Evolutionary conservation across 2,797 vertebrate genomes (phyloP).

Genomic region (Aldrovandia affinis): DNA sequence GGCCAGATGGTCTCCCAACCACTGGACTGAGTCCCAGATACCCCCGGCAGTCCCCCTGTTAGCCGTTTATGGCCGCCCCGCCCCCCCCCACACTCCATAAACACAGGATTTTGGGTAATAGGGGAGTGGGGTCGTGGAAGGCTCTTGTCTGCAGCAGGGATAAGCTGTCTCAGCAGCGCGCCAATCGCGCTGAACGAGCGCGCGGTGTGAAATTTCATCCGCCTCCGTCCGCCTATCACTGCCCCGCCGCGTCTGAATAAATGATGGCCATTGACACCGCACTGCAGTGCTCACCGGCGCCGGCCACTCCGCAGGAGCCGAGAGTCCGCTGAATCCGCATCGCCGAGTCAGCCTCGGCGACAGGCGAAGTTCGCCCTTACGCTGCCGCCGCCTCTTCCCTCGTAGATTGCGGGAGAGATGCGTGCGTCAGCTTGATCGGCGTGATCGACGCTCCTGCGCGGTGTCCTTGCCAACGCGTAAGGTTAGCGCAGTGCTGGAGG

Average conservation of each 20-base stretch:
- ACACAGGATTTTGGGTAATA: background rate
- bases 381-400: background rate
- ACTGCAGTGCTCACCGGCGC: slow-evolving; percentile 34
- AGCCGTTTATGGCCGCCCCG: background rate
- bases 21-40: background rate
- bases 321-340: background rate
- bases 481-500: background rate
- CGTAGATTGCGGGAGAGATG: background rate
- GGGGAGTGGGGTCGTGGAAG: background rate
- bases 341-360: background rate
- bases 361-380: background rate
- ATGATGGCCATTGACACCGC: slow-evolving; percentile 55
- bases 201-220: slow-evolving; percentile 9
- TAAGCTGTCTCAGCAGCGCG: background rate
- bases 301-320: background rate
- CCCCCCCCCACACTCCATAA: background rate
- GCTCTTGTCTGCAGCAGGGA: background rate
- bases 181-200: background rate
- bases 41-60: background rate
- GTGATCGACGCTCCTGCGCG: no score
- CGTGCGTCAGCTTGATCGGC: background rate
- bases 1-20: slow-evolving; percentile 39
- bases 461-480: no score
- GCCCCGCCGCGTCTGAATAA: slow-evolving; percentile 55
- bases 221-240: background rate